phyloP scores from a whole-genome alignment of 1,140 invertebrate genomes.

The Homalodisca vitripennis region DNA sequence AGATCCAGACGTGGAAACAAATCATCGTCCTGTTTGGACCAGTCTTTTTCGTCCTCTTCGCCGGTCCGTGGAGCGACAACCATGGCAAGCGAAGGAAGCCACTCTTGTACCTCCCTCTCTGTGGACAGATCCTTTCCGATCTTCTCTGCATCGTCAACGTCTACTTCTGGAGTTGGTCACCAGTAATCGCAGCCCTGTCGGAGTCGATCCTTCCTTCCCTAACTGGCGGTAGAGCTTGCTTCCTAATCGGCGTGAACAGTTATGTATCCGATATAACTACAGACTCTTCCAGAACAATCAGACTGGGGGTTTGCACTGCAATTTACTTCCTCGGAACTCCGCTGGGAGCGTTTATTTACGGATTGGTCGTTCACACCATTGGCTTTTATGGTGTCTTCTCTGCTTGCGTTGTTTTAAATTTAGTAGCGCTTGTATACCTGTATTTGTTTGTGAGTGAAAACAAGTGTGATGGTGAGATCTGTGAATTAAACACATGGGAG shows the following conservation, averaged over 20 bases:
- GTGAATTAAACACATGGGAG: background rate
- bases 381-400: background rate
- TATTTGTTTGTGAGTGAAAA: background rate
- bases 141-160: slow-evolving; percentile 28
- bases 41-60: slow-evolving; percentile 40
- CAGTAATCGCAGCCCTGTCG: slow-evolving; percentile 42
- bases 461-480: background rate
- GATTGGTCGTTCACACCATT: background rate
- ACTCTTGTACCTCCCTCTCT: slow-evolving; percentile 48
- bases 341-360: background rate
- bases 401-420: background rate
- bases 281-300: slow-evolving; percentile 43
- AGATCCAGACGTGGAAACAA: slow-evolving; percentile 40
- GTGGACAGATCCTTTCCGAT: slow-evolving; percentile 32
- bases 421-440: background rate
- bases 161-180: slow-evolving; percentile 35
- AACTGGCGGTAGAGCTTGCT: slow-evolving; percentile 47
- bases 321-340: background rate
- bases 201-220: slow-evolving; percentile 46
- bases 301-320: slow-evolving; percentile 39
- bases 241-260: slow-evolving; percentile 49
- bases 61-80: slow-evolving; percentile 41
- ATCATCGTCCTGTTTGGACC: slow-evolving; percentile 39
- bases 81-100: slow-evolving; percentile 47
- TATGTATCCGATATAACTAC: slow-evolving; percentile 48